Percentiles rank a stretch among this genome's conserved stretches.
Evolutionary conservation across 2,113 vertebrate species (phyloP).

Genomic region (Muscicapa adusta): DNA sequence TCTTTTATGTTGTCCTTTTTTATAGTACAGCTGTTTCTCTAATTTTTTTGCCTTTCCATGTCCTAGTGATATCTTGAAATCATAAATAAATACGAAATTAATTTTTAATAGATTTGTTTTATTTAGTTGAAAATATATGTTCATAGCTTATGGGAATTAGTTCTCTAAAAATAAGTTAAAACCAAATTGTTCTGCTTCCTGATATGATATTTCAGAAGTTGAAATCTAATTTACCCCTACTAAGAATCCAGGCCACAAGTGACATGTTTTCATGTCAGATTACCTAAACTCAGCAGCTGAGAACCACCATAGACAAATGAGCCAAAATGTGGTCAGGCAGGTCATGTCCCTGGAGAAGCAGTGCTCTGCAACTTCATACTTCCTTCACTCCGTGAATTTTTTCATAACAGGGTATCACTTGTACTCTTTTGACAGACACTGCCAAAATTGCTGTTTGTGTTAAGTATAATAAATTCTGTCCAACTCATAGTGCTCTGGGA

Average conservation of each 20-base stretch:
- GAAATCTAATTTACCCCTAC: neutral
- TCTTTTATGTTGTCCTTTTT: neutral
- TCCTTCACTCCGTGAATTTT: neutral
- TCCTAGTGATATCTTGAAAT: neutral
- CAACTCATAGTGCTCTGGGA: neutral
- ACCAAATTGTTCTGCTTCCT: neutral
- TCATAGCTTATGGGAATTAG: neutral
- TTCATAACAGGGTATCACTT: neutral
- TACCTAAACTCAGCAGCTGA: neutral
- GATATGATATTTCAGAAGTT: neutral
- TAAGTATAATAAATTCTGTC: neutral
- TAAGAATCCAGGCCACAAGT: neutral
- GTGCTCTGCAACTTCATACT: neutral
- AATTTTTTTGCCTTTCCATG: fast-evolving
- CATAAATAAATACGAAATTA: neutral
- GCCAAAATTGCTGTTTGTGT: neutral
- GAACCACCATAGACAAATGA: neutral
- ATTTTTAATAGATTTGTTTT: neutral
- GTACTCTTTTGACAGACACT: neutral
- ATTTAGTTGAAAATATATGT: neutral
- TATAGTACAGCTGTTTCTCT: neutral
- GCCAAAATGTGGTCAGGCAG: neutral
- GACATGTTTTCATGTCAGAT: neutral
- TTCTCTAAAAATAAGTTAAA: neutral
- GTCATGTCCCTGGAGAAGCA: neutral